Evolutionary conservation across 2,113 vertebrate species (phyloP).

Genomic region (Tragelaphus scriptus): DNA sequence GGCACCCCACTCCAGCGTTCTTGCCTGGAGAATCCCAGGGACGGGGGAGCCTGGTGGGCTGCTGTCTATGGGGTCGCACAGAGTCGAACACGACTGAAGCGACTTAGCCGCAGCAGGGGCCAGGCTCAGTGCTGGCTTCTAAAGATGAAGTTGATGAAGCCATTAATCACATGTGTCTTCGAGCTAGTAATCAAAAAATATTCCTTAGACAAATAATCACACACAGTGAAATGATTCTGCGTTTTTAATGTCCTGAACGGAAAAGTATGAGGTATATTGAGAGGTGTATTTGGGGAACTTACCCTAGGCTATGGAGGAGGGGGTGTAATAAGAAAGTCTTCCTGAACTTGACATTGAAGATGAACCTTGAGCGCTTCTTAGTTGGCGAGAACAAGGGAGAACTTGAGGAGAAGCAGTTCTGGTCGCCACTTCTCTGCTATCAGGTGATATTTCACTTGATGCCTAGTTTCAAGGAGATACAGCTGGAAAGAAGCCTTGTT

Average conservation of each 20-base stretch:
- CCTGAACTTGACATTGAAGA: background rate
- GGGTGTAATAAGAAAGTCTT: background rate
- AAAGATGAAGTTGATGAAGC: background rate
- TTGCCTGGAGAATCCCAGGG: background rate
- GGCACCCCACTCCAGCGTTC: background rate
- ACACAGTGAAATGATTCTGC: background rate
- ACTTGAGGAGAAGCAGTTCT: background rate
- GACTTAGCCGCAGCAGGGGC: background rate
- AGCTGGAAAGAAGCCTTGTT: background rate
- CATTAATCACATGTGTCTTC: background rate
- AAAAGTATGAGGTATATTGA: background rate
- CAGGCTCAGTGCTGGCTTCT: background rate
- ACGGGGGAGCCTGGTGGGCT: background rate
- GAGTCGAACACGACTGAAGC: rapidly evolving
- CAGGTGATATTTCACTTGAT: background rate
- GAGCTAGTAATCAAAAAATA: background rate
- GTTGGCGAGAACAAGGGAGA: background rate
- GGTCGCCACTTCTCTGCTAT: background rate
- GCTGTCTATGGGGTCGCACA: too few relatives aligned
- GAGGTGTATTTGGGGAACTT: background rate
- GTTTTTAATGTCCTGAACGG: background rate
- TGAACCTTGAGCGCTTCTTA: background rate
- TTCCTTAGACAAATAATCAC: background rate
- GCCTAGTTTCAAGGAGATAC: background rate
- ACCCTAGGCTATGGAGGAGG: background rate